Percentiles rank a stretch among this genome's conserved stretches.
phyloP scores from a whole-genome alignment of 2,888 invertebrate species.

The Leucophenga montana region DNA sequence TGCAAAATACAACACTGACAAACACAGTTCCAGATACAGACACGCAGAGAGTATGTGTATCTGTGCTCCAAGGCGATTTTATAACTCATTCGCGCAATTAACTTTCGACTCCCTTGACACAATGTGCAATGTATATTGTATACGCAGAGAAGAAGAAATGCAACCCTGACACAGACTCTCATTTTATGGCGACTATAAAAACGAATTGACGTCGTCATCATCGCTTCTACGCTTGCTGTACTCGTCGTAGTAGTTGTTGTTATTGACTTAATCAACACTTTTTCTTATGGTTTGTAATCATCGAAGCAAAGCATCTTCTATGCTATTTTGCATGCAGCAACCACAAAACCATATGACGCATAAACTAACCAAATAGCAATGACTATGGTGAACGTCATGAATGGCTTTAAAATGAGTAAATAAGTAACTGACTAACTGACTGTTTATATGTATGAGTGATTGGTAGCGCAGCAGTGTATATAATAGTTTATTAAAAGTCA shows the following conservation, averaged over 20 bases:
- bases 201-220: too few relatives aligned
- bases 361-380: not conserved
- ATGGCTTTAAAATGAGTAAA: too few relatives aligned
- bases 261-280: conserved; percentile 15
- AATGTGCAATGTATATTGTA: too few relatives aligned
- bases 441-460: too few relatives aligned
- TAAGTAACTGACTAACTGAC: too few relatives aligned
- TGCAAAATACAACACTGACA: too few relatives aligned
- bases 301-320: conserved; percentile 1
- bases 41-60: too few relatives aligned
- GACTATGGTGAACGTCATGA: not conserved
- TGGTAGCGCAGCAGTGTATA: too few relatives aligned
- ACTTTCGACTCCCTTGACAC: conserved; percentile 8
- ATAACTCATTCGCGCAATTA: conserved; percentile 17
- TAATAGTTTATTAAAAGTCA: conserved; percentile 2
- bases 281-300: not conserved
- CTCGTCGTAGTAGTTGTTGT: too few relatives aligned
- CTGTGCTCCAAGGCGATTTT: not conserved
- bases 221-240: too few relatives aligned
- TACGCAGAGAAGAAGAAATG: too few relatives aligned
- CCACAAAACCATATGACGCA: not conserved
- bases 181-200: conserved; percentile 21
- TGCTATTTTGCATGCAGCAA: not conserved
- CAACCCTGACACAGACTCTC: conserved; percentile 5
- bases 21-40: too few relatives aligned